A percentile compares a stretch with the other conserved stretches of the same genome.
These are phyloP conservation scores for Romanogobio albipinnatus DNA, from an alignment of 2,113 vertebrate species.

Conservation along the genomic window DNA sequence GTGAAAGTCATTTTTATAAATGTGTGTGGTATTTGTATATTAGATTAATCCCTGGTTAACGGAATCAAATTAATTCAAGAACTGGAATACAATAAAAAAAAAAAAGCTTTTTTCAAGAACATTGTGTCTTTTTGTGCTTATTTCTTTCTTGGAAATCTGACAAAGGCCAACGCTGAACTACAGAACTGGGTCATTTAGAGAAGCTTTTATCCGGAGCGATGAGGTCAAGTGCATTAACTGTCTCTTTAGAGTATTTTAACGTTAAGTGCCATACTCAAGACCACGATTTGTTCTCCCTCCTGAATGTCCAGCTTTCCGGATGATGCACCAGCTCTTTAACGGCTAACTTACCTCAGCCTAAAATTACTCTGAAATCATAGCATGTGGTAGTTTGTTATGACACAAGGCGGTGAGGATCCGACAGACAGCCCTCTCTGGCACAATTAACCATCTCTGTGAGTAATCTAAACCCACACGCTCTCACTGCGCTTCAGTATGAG, in stretches of 20 bases:
- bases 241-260: not conserved
- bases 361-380: constrained; percentile 38
- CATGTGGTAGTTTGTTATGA: constrained; percentile 37
- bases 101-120: constrained; percentile 22
- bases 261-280: not conserved
- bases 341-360: constrained; percentile 9
- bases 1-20: constrained; percentile 48
- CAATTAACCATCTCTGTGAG: constrained; percentile 26
- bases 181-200: not conserved
- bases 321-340: constrained; percentile 8
- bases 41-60: constrained; percentile 40
- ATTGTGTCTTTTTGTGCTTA: not conserved
- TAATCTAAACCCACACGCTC: constrained; percentile 35
- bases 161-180: not conserved
- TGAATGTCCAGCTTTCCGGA: not conserved
- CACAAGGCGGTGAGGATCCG: constrained; percentile 11
- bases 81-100: constrained; percentile 45
- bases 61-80: constrained; percentile 21
- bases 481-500: not conserved
- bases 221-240: not conserved
- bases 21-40: constrained; percentile 52
- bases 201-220: not conserved
- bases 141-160: constrained; percentile 14
- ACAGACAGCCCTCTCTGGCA: constrained; percentile 33
- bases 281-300: not conserved